Evolutionary conservation across 2,113 vertebrate genomes (phyloP).

Genomic region (Hoplias malabaricus): DNA sequence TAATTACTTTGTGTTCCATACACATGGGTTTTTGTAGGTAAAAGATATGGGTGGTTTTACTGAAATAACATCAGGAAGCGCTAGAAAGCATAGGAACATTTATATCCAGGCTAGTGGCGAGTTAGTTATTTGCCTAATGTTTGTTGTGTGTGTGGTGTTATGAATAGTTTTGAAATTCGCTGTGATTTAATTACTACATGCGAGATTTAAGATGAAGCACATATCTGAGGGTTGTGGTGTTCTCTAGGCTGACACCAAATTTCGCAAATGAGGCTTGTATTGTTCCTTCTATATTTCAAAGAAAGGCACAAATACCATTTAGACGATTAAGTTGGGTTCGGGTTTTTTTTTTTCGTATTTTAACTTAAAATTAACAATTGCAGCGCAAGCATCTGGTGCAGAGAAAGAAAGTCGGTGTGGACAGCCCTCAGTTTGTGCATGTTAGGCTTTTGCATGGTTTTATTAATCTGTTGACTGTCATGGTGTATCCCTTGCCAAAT

Average conservation of each 20-base stretch:
- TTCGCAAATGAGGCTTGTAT: not conserved
- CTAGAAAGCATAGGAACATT: constrained; percentile 10
- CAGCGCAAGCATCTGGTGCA: constrained; percentile 27
- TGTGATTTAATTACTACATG: constrained; percentile 65
- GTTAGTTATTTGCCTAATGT: constrained; percentile 62
- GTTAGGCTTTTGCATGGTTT: constrained; percentile 70
- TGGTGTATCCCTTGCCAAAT: constrained; percentile 66
- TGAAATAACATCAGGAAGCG: constrained; percentile 24
- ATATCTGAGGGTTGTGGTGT: constrained; percentile 42
- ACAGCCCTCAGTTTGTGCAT: constrained; percentile 44
- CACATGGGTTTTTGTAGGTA: constrained; percentile 19
- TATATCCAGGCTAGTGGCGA: constrained; percentile 46
- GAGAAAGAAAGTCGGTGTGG: constrained; percentile 32
- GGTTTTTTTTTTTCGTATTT: constrained; percentile 18
- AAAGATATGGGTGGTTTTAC: constrained; percentile 12
- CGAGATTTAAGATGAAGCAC: constrained; percentile 35
- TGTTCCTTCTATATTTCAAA: not conserved
- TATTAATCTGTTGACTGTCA: constrained; percentile 61
- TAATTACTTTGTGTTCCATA: not conserved
- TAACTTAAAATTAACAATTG: not conserved
- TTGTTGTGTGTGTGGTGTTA: constrained; percentile 75
- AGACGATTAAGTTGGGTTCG: constrained; percentile 26
- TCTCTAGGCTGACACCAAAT: not conserved
- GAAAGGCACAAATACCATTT: not conserved
- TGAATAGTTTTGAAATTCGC: constrained; percentile 69